These are phyloP conservation scores for Galeopsomyia nigrocyanea DNA, from an alignment of 2,888 invertebrate genomes.

Conservation along the genomic window DNA sequence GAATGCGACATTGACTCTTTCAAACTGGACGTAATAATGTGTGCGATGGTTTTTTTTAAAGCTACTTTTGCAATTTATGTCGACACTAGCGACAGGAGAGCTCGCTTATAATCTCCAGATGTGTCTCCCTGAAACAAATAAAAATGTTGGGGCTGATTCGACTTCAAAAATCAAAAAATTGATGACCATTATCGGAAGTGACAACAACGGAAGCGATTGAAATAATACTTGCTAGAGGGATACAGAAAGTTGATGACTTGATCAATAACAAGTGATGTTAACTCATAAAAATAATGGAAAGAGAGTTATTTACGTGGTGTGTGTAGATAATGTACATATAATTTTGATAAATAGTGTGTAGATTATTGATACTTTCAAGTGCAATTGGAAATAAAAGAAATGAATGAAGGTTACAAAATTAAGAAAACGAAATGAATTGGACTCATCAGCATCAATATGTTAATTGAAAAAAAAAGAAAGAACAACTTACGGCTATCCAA, in stretches of 20 bases:
- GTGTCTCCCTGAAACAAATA: conserved; percentile 86
- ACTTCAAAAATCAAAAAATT: conserved; percentile 17
- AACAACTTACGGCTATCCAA: conserved; percentile 85
- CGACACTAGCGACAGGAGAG: conserved; percentile 87
- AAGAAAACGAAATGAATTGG: too few relatives aligned
- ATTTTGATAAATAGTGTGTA: background rate
- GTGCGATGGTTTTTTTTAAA: conserved; percentile 12
- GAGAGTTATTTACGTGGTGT: conserved; percentile 27
- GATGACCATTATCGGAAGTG: conserved; percentile 23
- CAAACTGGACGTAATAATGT: conserved; percentile 26
- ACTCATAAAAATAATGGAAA: conserved; percentile 23
- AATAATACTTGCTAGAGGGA: too few relatives aligned
- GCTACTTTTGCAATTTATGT: conserved; percentile 64
- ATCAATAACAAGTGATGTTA: background rate
- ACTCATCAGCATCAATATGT: too few relatives aligned
- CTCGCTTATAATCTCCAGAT: conserved; percentile 93
- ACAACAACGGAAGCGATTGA: background rate
- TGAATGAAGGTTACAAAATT: too few relatives aligned
- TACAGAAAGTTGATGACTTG: conserved; percentile 20
- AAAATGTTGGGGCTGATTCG: conserved; percentile 34
- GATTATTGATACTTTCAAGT: too few relatives aligned
- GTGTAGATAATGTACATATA: conserved; percentile 4
- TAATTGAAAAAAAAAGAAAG: background rate
- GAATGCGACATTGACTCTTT: conserved; percentile 38
- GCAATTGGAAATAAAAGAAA: too few relatives aligned